These are phyloP conservation scores for Aethes cnicana DNA, from an alignment of 2,888 invertebrate species.

Conservation along the genomic window DNA sequence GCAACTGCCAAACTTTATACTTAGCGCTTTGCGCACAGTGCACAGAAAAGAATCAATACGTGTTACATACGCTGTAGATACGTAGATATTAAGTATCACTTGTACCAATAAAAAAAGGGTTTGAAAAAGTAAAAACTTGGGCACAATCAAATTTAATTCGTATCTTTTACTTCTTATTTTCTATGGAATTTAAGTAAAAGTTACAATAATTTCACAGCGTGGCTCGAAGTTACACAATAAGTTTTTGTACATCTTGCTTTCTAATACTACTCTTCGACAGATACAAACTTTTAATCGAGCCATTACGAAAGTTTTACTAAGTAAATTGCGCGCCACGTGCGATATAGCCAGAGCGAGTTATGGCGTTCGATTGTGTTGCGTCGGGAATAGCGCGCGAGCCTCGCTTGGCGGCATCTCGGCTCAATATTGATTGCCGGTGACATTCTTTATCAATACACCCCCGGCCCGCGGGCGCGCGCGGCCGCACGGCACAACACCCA, in stretches of 20 bases:
- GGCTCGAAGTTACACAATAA: neutral
- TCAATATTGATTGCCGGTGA: constrained; percentile 85
- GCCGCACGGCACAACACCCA: constrained; percentile 76
- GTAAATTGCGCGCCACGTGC: constrained; percentile 24
- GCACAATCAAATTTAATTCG: too few species aligned
- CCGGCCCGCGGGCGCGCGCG: constrained; percentile 66
- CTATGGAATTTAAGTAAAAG: neutral
- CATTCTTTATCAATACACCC: constrained; percentile 84
- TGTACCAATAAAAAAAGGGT: too few species aligned
- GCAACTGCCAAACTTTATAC: too few species aligned
- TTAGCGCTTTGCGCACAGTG: too few species aligned
- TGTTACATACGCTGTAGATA: too few species aligned
- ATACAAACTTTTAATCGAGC: constrained; percentile 27
- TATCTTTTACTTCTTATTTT: too few species aligned
- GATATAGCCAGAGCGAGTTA: constrained; percentile 18
- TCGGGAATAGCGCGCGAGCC: constrained; percentile 31
- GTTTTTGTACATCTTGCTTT: neutral
- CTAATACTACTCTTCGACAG: neutral
- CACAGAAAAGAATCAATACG: too few species aligned
- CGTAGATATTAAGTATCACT: too few species aligned
- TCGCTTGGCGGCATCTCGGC: constrained; percentile 61
- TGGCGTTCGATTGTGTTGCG: constrained; percentile 20
- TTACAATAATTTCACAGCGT: neutral
- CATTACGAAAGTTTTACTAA: constrained; percentile 24
- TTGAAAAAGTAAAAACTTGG: too few species aligned